phyloP scores from a whole-genome alignment of 2,113 vertebrate genomes.

The Peromyscus polionotus region DNA sequence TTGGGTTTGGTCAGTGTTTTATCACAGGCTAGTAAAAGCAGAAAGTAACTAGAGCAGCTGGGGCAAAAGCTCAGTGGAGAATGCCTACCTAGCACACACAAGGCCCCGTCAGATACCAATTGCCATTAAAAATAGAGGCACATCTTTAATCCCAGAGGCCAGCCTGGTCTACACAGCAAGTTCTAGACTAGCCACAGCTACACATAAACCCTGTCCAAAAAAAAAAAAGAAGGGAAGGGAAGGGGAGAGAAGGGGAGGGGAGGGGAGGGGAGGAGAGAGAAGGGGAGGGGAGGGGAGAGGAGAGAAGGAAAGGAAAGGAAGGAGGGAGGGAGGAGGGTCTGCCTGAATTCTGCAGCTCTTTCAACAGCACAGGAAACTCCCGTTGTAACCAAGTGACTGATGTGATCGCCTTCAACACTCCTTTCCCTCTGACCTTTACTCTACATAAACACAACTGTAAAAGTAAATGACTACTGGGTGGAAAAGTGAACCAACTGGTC shows the following conservation, averaged over 20 bases:
- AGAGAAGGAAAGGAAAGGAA: too few relatives aligned
- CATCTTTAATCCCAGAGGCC: not conserved
- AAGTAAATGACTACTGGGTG: slow-evolving; percentile 76
- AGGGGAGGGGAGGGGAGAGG: too few relatives aligned
- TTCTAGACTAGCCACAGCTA: not conserved
- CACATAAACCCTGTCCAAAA: not conserved
- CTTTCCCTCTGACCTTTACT: slow-evolving; percentile 79
- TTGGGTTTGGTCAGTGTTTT: not conserved
- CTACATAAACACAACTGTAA: slow-evolving; percentile 74
- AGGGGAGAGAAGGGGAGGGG: too few relatives aligned
- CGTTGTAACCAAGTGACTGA: slow-evolving; percentile 44
- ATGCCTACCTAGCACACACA: not conserved
- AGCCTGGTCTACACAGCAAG: not conserved
- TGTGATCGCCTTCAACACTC: slow-evolving; percentile 56
- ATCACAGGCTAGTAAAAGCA: not conserved
- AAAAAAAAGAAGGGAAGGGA: not conserved
- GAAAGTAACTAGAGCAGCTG: not conserved
- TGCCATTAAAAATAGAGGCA: not conserved
- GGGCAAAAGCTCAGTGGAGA: not conserved
- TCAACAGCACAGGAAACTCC: slow-evolving; percentile 41
- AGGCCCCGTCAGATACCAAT: not conserved
- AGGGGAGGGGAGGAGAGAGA: accelerated
- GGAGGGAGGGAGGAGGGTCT: not conserved
- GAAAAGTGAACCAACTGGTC: slow-evolving; percentile 82
- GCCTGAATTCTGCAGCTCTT: slow-evolving; percentile 48